Base-by-base conservation (phyloP, 64 coral and sea anemone species). In the Orbicella faveolata region DNA sequence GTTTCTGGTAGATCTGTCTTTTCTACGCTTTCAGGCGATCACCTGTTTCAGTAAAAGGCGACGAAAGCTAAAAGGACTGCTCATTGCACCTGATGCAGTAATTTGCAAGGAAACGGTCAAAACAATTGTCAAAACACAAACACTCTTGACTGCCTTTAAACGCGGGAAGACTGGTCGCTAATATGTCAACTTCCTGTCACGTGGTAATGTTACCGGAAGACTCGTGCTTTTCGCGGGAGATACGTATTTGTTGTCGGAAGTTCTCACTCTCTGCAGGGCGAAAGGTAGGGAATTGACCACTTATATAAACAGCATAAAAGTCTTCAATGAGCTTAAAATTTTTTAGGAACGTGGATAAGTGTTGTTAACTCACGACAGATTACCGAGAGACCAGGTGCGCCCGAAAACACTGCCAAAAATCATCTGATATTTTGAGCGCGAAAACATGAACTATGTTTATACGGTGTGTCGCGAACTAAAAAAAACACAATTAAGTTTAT, bases 71-170 rank as follows among this genome's bases (percentile, higher is more conserved):
- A 70, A 26, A 30, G 1, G 21, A 80, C 13, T 33, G n/a, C 2
- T 1, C 37, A 9, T 11, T 19, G 2, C 35, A 21, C 6, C 75
- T 33, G 52, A 34, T 36, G 63, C 4, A 25, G 17, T 15, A 25
- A 57, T 63, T 61, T 59, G 57, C 79, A 59, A 63, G 79, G 79
- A 81, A 81, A 81, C 79, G 54, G 26, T 63, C 79, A 81, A 81
- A 81, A 62, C 0, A 81, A 81, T 57, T 30, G 26, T 63, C 79
- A 81, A 81, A 81, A 62, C 0, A 81, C 30, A 63, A 81, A 81
- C 52, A 55, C 77, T 7, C 39, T 52, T 16, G 55, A 59, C 11
- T 59, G 79, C 79, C 6, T 20, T 63, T 23, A 26, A 36, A 36
- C 26, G 79, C 21, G 54, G 36, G 79, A 35, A 63, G 55, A 55